Conservation (phyloP, 53 echinoderm and acorn worm genomes). For the Apostichopus leukothele region DNA sequence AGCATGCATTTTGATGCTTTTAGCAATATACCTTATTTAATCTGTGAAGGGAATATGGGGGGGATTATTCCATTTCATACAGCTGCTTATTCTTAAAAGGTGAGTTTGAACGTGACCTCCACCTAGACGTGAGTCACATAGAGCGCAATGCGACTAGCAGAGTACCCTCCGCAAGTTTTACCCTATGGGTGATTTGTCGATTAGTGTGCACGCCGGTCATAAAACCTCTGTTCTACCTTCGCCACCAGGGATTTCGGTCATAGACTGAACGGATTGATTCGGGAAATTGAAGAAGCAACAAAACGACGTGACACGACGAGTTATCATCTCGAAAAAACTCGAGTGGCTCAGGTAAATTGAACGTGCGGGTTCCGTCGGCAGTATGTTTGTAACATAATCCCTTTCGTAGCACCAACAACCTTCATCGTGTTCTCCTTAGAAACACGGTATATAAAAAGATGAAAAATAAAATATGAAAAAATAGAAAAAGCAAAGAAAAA, state of each 20-base stretch:
- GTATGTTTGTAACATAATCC: background rate
- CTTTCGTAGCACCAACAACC: background rate
- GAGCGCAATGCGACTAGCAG: background rate
- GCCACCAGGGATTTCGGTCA: constrained; percentile 29
- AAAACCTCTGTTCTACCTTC: background rate
- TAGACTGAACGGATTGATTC: constrained; percentile 6
- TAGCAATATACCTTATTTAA: too few relatives aligned
- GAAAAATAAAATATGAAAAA: background rate
- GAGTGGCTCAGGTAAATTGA: background rate
- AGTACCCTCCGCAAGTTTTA: too few relatives aligned
- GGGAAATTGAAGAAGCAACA: constrained; percentile 3
- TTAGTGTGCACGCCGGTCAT: background rate
- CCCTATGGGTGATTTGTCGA: constrained; percentile 10
- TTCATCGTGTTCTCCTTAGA: background rate
- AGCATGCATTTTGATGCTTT: too few relatives aligned
- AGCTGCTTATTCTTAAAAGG: background rate
- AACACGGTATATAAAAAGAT: background rate
- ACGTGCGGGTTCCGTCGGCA: background rate
- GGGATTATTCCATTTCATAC: background rate
- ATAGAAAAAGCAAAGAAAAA: background rate
- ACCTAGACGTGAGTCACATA: background rate
- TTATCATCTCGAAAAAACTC: background rate
- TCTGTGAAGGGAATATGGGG: too few relatives aligned
- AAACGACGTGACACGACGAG: constrained; percentile 7
- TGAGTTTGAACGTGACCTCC: background rate